phyloP scores from a whole-genome alignment of 1,140 invertebrate genomes.

The Drepana arcuata region DNA sequence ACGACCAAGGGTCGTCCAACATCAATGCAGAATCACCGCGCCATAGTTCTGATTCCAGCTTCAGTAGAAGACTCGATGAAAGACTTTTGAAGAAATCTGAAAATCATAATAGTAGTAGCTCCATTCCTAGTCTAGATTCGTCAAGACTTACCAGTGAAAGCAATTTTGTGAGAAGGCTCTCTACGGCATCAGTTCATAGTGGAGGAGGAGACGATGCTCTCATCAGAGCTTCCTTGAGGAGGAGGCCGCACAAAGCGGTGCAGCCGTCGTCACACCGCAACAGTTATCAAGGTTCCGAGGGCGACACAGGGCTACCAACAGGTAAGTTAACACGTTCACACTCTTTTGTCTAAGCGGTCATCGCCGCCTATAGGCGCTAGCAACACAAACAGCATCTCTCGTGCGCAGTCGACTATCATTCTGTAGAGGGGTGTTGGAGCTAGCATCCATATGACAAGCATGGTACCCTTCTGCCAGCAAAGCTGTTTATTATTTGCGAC shows the following conservation, averaged over 20 bases:
- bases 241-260: conserved; percentile 58
- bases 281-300: conserved; percentile 66
- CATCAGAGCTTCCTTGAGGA: conserved; percentile 60
- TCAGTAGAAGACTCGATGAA: conserved; percentile 75
- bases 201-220: conserved; percentile 67
- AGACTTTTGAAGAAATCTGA: conserved; percentile 65
- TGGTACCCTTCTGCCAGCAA: too few relatives aligned
- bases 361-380: too few relatives aligned
- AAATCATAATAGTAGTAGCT: conserved; percentile 60
- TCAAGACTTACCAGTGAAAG: conserved; percentile 33
- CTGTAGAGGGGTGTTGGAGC: too few relatives aligned
- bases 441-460: too few relatives aligned
- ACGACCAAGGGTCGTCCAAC: conserved; percentile 65
- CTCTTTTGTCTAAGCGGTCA: too few relatives aligned
- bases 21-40: conserved; percentile 57
- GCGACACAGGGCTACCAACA: conserved; percentile 52
- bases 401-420: too few relatives aligned
- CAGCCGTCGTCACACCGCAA: conserved; percentile 61
- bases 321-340: conserved; percentile 38
- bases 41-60: conserved; percentile 79
- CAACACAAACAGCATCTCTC: too few relatives aligned
- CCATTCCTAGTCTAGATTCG: conserved; percentile 58
- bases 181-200: conserved; percentile 55
- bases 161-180: conserved; percentile 58
- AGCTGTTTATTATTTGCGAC: too few relatives aligned